Percentiles rank a stretch among this genome's conserved stretches.
phyloP scores from a whole-genome alignment of 1,140 invertebrate species.

The Drosophila pseudoobscura region DNA sequence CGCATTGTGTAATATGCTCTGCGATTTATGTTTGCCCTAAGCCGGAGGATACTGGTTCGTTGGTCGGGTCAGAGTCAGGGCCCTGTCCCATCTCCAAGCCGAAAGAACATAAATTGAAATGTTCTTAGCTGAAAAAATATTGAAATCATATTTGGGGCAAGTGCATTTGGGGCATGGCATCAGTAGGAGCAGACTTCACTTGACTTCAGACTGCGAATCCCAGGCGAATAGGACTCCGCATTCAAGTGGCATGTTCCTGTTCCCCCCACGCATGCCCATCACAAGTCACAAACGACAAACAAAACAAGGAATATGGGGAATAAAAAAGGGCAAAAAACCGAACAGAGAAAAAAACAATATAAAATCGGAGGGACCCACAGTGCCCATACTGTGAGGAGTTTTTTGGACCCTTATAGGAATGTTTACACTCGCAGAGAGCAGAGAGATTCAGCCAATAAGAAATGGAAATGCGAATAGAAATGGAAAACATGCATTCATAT shows the following conservation, averaged over 20 bases:
- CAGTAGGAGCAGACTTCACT: constrained; percentile 35
- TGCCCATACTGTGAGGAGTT: not conserved
- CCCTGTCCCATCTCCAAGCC: constrained; percentile 37
- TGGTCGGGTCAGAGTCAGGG: constrained; percentile 53
- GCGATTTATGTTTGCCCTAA: constrained; percentile 74
- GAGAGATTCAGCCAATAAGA: constrained; percentile 6
- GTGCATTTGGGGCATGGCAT: constrained; percentile 17
- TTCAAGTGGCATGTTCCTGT: constrained; percentile 18
- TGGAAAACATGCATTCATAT: constrained; percentile 18
- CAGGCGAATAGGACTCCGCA: constrained; percentile 18
- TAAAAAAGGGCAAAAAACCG: constrained; percentile 7
- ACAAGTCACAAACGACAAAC: constrained; percentile 44
- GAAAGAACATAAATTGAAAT: constrained; percentile 77
- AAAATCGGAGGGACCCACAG: not conserved
- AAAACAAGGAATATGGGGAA: constrained; percentile 17
- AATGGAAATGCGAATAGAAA: constrained; percentile 17
- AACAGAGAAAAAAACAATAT: not conserved
- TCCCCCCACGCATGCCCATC: constrained; percentile 31
- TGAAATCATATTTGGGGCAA: constrained; percentile 76
- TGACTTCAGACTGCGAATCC: constrained; percentile 45
- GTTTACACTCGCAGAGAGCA: not conserved
- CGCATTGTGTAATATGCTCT: constrained; percentile 81
- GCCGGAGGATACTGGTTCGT: constrained; percentile 14
- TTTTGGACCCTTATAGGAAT: constrained; percentile 2
- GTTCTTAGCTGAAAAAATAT: constrained; percentile 55